Percentiles rank a stretch among this genome's conserved stretches.
These are phyloP conservation scores for Sebastes elongatus DNA, from an alignment of 2,797 vertebrate species.

Conservation along the genomic window DNA sequence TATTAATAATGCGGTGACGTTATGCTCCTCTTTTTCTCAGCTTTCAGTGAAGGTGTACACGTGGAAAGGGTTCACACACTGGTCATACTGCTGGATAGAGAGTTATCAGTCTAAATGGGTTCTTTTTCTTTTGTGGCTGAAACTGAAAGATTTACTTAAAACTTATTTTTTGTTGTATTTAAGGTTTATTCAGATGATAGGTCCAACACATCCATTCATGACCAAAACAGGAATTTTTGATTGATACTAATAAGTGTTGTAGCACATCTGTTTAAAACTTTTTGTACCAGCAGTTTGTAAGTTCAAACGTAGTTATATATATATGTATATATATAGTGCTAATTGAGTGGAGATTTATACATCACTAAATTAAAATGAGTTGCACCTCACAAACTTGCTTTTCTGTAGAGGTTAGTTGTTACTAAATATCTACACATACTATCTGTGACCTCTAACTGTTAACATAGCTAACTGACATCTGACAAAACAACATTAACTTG, in stretches of 20 bases:
- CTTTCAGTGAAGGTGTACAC: constrained; percentile 65
- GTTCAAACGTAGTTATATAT: neutral
- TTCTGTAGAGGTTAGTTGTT: neutral
- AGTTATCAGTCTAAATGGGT: neutral
- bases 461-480: neutral
- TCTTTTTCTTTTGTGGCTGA: neutral
- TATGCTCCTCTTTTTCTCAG: constrained; percentile 68
- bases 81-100: constrained; percentile 34
- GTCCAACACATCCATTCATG: neutral
- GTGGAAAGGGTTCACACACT: constrained; percentile 57
- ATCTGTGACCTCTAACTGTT: neutral
- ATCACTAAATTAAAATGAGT: neutral
- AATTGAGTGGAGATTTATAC: neutral
- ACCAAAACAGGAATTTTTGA: constrained; percentile 29
- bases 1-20: constrained; percentile 81
- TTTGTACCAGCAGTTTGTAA: neutral
- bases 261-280: constrained; percentile 4
- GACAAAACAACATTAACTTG: neutral
- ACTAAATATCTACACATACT: neutral
- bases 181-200: neutral
- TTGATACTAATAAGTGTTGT: constrained; percentile 32
- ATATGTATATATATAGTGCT: neutral
- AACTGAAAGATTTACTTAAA: neutral
- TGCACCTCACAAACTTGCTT: neutral
- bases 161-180: neutral